Evolutionary conservation across 1,140 invertebrate species (phyloP), one percentile per base, ranked within the genome.

Genomic region (Yoshiicerus persimilis): DNA sequence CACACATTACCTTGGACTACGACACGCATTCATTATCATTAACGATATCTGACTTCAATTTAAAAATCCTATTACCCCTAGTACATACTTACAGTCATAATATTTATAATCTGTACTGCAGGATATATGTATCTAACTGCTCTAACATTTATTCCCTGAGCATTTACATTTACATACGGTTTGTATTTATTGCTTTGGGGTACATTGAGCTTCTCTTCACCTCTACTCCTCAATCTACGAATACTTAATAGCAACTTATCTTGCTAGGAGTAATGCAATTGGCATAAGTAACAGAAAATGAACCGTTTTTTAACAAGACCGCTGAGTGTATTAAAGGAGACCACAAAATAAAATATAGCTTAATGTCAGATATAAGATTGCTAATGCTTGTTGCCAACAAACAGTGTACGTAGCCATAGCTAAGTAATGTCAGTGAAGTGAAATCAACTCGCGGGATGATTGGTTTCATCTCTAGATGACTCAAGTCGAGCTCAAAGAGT

Each of bases 11-110:
- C 56, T 62, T 66, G 32, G 20, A 86, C 66, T 86, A 75, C 20
- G 70, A 87, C 86, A 80, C 39, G 27, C 70, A 87, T 87, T 87
- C 66, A 87, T 77, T 87, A 75, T 80, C 70, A 80, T 80, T 87
- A 87, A 80, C 70, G 70, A 86, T 75, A 86, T 32, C 66, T 62
- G 62, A 86, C 86, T 75, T 34, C 23, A 36, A 36, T 66, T 34
- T 64, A 34, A 80, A n/a, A 80, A 38, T 70, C 64, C 64, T n/a
- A 70, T 25, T 70, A 70, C 23, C 64, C 5, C 27, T 70, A 27
- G 2, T 30, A n/a, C 20, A 70, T 70, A 70, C 27, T 16, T 41
- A 30, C 64, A 25, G 16, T 16, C 25, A 66, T 6, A 27, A 70
- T 30, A 70, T 70, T 30, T 66, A 66, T 27, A 66, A 11, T 16